Percentiles rank a stretch among this genome's conserved stretches.
These are phyloP conservation scores for Ennomos quercinarius DNA, from an alignment of 2,888 invertebrate species.

Conservation along the genomic window DNA sequence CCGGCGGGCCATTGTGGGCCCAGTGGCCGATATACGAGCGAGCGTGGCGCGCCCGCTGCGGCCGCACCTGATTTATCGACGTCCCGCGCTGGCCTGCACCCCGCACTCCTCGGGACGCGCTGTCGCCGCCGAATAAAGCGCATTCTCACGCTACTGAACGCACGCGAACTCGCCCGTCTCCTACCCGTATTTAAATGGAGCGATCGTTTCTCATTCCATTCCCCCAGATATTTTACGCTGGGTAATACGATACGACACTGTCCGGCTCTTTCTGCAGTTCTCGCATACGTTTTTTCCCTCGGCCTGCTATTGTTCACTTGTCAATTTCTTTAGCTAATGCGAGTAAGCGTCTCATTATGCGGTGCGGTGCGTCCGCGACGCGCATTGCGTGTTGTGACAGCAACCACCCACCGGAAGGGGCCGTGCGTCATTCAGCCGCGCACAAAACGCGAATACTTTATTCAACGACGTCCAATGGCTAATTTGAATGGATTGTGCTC, in stretches of 20 bases:
- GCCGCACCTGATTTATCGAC: slow-evolving; percentile 81
- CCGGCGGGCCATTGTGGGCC: slow-evolving; percentile 72
- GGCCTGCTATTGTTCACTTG: slow-evolving; percentile 84
- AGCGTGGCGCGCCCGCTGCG: slow-evolving; percentile 62
- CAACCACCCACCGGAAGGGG: slow-evolving; percentile 85
- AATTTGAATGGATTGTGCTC: slow-evolving; percentile 83
- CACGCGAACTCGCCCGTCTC: slow-evolving; percentile 81
- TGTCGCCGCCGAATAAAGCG: slow-evolving; percentile 80
- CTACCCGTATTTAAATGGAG: slow-evolving; percentile 80
- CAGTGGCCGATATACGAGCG: slow-evolving; percentile 70
- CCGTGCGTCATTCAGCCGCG: slow-evolving; percentile 81
- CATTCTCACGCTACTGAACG: slow-evolving; percentile 85
- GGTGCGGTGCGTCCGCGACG: slow-evolving; percentile 82
- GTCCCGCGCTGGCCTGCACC: slow-evolving; percentile 58
- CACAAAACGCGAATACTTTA: slow-evolving; percentile 83
- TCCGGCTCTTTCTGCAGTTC: slow-evolving; percentile 83
- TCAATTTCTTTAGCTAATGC: slow-evolving; percentile 86
- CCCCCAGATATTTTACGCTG: slow-evolving; percentile 84
- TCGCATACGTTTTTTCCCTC: slow-evolving; percentile 77
- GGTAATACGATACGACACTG: slow-evolving; percentile 86
- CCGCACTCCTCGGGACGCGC: slow-evolving; percentile 59
- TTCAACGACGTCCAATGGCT: slow-evolving; percentile 81
- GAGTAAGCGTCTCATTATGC: slow-evolving; percentile 86
- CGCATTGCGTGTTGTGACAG: slow-evolving; percentile 85
- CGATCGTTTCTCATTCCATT: slow-evolving; percentile 84